Evolutionary conservation across 1,140 invertebrate genomes (phyloP).

Genomic region (Lepidurus packardi): DNA sequence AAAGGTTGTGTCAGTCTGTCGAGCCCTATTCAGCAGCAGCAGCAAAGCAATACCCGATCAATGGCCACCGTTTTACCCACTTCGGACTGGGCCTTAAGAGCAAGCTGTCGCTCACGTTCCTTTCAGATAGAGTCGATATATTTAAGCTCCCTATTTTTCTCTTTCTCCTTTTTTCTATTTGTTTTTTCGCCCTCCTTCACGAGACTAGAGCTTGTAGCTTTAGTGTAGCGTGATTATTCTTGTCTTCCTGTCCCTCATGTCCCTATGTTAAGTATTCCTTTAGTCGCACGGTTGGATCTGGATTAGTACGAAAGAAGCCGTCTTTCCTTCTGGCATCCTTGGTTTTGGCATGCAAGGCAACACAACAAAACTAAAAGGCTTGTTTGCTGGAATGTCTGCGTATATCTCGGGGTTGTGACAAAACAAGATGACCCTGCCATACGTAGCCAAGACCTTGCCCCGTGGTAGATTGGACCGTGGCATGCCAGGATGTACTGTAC

Average conservation of each 20-base stretch:
- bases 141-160: not conserved
- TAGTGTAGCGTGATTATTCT: not conserved
- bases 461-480: not conserved
- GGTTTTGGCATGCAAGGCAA: not conserved
- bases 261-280: not conserved
- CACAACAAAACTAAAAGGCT: not conserved
- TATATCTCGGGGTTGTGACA: not conserved
- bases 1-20: not conserved
- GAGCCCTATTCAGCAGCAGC: not conserved
- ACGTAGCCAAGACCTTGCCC: not conserved
- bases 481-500: not conserved
- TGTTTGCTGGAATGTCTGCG: not conserved
- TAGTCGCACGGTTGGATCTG: not conserved
- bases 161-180: not conserved
- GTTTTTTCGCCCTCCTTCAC: not conserved
- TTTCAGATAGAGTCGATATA: not conserved
- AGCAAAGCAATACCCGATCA: not conserved
- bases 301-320: not conserved
- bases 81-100: not conserved
- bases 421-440: not conserved
- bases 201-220: not conserved
- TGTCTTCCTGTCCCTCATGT: not conserved
- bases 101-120: slow-evolving; percentile 8
- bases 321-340: not conserved
- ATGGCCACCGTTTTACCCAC: not conserved